A percentile compares a stretch with the other conserved stretches of the same genome.
These are phyloP conservation scores for Andricus grossulariae DNA, from an alignment of 1,140 invertebrate species.

Conservation along the genomic window DNA sequence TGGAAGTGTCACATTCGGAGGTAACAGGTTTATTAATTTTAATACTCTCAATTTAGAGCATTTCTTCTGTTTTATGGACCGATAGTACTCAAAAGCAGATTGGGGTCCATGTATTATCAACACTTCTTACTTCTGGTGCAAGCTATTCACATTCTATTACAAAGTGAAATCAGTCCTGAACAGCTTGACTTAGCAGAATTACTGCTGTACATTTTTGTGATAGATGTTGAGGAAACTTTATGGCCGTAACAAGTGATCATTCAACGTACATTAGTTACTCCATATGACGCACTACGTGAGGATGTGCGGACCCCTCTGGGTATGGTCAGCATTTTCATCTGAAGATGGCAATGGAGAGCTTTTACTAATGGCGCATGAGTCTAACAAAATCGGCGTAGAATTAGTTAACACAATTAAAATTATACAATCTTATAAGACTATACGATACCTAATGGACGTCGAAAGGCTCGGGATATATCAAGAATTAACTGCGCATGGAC, in stretches of 20 bases:
- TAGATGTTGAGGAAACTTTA: conserved; percentile 34
- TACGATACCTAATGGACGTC: background rate
- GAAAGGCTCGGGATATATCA: background rate
- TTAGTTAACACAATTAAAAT: conserved; percentile 29
- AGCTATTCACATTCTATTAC: conserved; percentile 30
- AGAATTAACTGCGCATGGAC: background rate
- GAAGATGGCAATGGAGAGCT: too few species aligned
- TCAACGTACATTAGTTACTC: conserved; percentile 44
- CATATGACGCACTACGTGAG: conserved; percentile 35
- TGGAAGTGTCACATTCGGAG: too few species aligned
- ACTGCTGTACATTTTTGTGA: conserved; percentile 36
- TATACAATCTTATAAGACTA: background rate
- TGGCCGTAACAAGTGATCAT: conserved; percentile 31
- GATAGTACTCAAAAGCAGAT: conserved; percentile 7
- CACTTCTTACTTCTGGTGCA: conserved; percentile 28
- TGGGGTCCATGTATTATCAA: conserved; percentile 33
- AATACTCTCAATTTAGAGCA: too few species aligned
- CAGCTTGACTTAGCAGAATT: conserved; percentile 38
- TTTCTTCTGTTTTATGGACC: too few species aligned
- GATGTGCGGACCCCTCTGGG: conserved; percentile 38
- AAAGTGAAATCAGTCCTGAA: conserved; percentile 14
- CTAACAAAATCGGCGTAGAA: too few species aligned
- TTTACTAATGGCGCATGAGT: too few species aligned
- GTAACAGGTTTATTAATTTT: too few species aligned
- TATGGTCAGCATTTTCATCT: conserved; percentile 31